These are phyloP conservation scores for Pseudotriccus pelzelni DNA, from an alignment of 2,797 vertebrate species.

Conservation along the genomic window DNA sequence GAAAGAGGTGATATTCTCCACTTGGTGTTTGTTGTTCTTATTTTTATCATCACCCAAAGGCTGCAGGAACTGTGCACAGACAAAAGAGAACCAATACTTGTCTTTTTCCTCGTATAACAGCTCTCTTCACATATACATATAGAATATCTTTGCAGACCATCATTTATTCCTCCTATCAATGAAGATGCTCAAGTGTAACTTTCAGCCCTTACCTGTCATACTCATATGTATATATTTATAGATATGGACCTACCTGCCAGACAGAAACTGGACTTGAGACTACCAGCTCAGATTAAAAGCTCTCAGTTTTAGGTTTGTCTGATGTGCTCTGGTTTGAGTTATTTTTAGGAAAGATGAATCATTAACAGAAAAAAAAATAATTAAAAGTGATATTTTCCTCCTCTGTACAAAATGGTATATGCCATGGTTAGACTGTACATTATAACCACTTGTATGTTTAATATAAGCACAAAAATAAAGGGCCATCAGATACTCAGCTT, in stretches of 20 bases:
- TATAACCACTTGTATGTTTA: neutral
- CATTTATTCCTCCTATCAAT: neutral
- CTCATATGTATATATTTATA: neutral
- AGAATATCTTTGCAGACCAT: neutral
- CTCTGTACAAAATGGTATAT: neutral
- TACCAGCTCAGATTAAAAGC: neutral
- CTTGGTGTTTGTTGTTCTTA: neutral
- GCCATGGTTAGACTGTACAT: neutral
- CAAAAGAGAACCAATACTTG: neutral
- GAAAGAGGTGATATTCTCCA: neutral
- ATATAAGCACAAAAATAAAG: neutral
- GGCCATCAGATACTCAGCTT: neutral
- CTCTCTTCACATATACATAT: neutral
- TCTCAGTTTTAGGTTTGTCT: neutral
- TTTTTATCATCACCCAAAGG: neutral
- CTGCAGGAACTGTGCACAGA: neutral
- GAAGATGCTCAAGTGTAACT: neutral
- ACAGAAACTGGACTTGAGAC: neutral
- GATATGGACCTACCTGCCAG: accelerated
- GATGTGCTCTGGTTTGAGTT: neutral
- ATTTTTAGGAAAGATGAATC: neutral
- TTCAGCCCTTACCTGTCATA: neutral
- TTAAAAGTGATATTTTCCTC: neutral
- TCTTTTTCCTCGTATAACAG: neutral
- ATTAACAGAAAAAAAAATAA: neutral